phyloP scores from a whole-genome alignment of 2,113 vertebrate species.

The Notechis scutatus region DNA sequence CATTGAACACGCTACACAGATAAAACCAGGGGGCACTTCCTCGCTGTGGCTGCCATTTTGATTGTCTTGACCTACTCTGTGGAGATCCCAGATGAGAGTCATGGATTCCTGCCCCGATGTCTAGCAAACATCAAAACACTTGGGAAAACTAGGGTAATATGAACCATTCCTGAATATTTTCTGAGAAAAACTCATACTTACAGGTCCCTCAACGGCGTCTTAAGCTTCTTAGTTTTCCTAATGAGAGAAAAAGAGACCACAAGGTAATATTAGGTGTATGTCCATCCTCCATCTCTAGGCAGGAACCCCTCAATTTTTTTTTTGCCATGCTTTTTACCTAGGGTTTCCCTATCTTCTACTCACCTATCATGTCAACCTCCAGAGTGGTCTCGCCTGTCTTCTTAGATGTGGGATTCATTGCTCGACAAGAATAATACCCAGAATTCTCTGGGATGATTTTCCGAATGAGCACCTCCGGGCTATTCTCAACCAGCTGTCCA shows the following conservation, averaged over 20 bases:
- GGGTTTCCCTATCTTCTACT: background rate
- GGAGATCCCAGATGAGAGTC: background rate
- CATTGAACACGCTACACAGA: too few species aligned
- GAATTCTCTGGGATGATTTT: background rate
- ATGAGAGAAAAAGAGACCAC: background rate
- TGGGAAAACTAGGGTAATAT: background rate
- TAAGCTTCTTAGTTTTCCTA: background rate
- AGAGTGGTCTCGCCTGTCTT: accelerated
- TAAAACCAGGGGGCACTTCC: too few species aligned
- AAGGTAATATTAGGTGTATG: background rate
- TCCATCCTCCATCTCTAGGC: background rate
- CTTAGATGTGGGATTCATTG: accelerated
- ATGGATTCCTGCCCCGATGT: background rate
- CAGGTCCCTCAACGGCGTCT: background rate
- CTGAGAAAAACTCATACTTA: background rate
- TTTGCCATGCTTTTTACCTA: background rate
- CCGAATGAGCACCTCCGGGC: accelerated
- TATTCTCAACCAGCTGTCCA: accelerated
- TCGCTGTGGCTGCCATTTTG: too few species aligned
- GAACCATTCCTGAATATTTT: background rate
- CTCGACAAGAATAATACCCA: background rate
- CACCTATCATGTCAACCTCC: background rate
- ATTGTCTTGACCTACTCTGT: background rate
- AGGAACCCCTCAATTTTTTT: background rate
- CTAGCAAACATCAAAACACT: background rate